Evolutionary conservation across 2,888 invertebrate genomes (phyloP), one percentile per base, ranked within the genome.

Genomic region (Thalpophila matura): DNA sequence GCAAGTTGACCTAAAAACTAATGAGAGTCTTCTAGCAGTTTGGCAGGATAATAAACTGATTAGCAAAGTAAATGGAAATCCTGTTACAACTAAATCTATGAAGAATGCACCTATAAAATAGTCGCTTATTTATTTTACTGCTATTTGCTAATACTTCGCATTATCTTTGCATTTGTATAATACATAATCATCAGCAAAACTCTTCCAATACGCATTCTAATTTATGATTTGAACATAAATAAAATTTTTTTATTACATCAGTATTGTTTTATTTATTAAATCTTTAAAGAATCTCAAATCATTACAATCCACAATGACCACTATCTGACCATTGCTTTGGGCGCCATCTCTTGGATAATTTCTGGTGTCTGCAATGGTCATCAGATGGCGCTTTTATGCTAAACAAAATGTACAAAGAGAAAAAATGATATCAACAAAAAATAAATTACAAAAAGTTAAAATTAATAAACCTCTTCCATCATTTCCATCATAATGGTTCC

Each of bases 41-140:
- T 99, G 99, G 99, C 97, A 97, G 90, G 97, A 97, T 22, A 97
- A 97, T 90, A 96, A 96, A 81, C 92, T 99, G 71, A 87, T 97
- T 58, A 95, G 89, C 70, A 97, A 98, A 55, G 91, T 96, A 53
- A 95, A 95, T 77, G 98, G 98, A 26, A 98, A 97, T 70, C 95
- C 96, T 82, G 95, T 99, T 20, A 96, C 95, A 42, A 97, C 97
- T 77, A 97, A 97, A 89, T 95, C 96, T 53, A 95, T 99, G 90
- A 97, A 96, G 84, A 97, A 97, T 89, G 97, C 97, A 74, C 97
- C 97, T 24, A 98, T 99, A 73, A 98, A 98, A 95, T 99, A 88
- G 86, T 24, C 33, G 31, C 27, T 26, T 55, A 55, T 55, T 63
- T 40, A 62, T 54, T 71, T 59, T 45, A 26, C 12, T 40, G n/a